These are phyloP conservation scores for Chrysomallon squamiferum DNA, from an alignment of 1,140 invertebrate genomes.

Conservation along the genomic window DNA sequence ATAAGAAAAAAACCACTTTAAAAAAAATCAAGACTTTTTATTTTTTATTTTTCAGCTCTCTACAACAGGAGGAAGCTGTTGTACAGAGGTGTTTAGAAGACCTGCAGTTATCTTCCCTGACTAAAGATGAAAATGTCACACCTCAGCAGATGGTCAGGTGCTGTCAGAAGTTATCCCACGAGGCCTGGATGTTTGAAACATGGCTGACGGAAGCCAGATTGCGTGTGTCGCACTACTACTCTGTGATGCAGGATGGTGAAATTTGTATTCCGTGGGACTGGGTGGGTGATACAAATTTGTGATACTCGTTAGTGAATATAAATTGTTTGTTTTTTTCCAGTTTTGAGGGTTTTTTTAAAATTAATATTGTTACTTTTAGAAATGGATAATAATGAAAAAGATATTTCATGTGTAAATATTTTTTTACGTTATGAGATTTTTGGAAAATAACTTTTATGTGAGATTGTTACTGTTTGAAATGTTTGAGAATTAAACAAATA, in stretches of 20 bases:
- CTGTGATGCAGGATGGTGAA: slow-evolving; percentile 86
- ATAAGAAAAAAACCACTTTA: too few relatives aligned
- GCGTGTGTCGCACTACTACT: slow-evolving; percentile 88
- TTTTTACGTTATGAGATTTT: too few relatives aligned
- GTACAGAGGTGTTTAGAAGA: slow-evolving; percentile 82
- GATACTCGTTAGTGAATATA: too few relatives aligned
- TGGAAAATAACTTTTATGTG: too few relatives aligned
- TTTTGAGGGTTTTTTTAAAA: too few relatives aligned
- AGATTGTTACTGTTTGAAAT: too few relatives aligned
- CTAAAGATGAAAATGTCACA: slow-evolving; percentile 89
- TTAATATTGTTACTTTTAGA: too few relatives aligned
- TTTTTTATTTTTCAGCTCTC: slow-evolving; percentile 36
- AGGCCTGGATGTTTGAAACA: slow-evolving; percentile 62
- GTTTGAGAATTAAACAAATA: too few relatives aligned
- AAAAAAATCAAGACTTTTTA: too few relatives aligned
- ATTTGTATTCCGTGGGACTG: slow-evolving; percentile 94
- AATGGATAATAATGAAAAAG: too few relatives aligned
- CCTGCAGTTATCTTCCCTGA: slow-evolving; percentile 74
- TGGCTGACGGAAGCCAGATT: slow-evolving; percentile 71
- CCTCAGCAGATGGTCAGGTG: slow-evolving; percentile 88
- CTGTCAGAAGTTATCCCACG: slow-evolving; percentile 74
- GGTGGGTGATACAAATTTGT: slow-evolving; percentile 34
- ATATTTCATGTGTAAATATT: too few relatives aligned
- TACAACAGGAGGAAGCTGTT: slow-evolving; percentile 57
- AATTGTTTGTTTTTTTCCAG: too few relatives aligned